Evolutionary conservation across 2,113 vertebrate species (phyloP), one percentile per base, ranked within the genome.

Genomic region (Meleagris gallopavo): DNA sequence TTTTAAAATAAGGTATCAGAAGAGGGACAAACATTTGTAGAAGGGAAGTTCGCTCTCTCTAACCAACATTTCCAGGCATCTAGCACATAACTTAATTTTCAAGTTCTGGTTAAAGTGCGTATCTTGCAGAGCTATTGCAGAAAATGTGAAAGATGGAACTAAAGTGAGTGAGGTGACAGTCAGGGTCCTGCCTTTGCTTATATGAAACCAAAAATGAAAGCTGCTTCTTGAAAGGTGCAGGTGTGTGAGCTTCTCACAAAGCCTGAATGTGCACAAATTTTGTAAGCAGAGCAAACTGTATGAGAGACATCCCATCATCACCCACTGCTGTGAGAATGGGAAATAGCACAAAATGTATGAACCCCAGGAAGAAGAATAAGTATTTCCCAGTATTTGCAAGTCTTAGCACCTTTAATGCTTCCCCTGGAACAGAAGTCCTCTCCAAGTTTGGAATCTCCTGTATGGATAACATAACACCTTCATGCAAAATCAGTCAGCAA

Each of bases 241-340:
- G 21, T 9, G 9, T 32, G 55, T 30, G 24, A 94, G 64, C 2
- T 4, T 60, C 78, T 79, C 46, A 69, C 38, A 91, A 85, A 90
- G 22, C 40, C 65, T 74, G 45, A 45, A 54, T 65, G 80, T 21
- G 30, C 0, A 0, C 18, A 32, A 58, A 54, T 48, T 45, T 58
- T 27, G 21, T 43, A 46, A 82, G 81, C 74, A 34, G n/a, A 70
- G 16, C 21, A 74, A 75, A 67, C 41, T n/a, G 16, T 24, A 7
- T 58, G 11, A 50, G 10, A 54, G 27, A 25, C 58, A 69, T 10
- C n/a, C 45, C n/a, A 41, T 60, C 52, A 45, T 25, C 4, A 13
- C 27, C 50, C 57, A 0, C 41, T 66, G n/a, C 73, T 50, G 32
- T 50, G 41, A 45, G 46, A n/a, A 27, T 8, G 38, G 38, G 41